phyloP scores from a whole-genome alignment of 2,797 vertebrate genomes.

The Phyllotis vaccarum region DNA sequence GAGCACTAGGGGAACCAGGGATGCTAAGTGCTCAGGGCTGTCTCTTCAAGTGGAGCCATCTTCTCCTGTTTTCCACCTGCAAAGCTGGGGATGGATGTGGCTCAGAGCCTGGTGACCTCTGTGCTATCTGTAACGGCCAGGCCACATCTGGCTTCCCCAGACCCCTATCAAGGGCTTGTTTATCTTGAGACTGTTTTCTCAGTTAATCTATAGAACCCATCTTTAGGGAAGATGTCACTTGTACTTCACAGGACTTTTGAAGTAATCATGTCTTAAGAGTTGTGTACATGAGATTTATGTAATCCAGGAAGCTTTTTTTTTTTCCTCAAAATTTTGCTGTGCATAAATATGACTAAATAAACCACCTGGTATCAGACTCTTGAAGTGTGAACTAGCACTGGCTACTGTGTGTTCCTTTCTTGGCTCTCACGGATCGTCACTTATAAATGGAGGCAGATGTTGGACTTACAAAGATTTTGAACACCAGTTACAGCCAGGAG shows the following conservation, averaged over 20 bases:
- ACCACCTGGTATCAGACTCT: neutral
- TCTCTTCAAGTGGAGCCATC: neutral
- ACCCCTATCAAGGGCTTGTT: neutral
- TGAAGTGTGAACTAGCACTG: neutral
- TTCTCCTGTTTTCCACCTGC: neutral
- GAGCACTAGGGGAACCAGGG: neutral
- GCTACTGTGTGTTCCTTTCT: neutral
- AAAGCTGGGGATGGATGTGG: neutral
- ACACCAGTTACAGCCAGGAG: neutral
- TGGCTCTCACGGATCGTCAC: neutral
- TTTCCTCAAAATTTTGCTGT: neutral
- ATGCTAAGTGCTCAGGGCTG: neutral
- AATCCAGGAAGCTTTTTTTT: neutral
- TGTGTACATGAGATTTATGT: neutral
- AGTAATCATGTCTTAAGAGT: neutral
- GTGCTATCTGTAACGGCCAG: neutral
- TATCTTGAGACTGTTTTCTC: neutral
- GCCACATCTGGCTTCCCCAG: neutral
- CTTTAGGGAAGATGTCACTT: neutral
- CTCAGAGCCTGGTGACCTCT: neutral
- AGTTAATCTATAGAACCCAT: neutral
- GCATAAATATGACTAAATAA: neutral
- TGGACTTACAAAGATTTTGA: constrained; percentile 36
- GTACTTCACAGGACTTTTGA: neutral
- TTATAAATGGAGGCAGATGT: neutral